A percentile compares a stretch with the other conserved stretches of the same genome.
These are phyloP conservation scores for Neofelis nebulosa DNA, from an alignment of 2,113 vertebrate species.

Conservation along the genomic window DNA sequence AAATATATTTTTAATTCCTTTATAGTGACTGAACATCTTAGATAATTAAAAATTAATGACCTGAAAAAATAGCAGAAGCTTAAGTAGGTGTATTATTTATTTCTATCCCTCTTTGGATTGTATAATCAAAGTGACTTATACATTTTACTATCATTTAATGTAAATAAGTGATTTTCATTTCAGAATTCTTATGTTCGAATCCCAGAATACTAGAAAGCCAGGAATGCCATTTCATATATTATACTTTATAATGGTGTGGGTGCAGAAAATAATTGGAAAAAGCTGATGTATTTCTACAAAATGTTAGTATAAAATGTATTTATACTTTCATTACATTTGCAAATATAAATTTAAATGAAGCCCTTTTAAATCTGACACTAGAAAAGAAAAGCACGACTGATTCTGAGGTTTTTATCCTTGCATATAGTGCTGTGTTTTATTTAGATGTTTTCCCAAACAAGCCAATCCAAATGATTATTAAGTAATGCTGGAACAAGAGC, in stretches of 20 bases:
- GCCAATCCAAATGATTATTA: neutral
- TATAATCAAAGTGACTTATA: neutral
- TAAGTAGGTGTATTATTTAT: neutral
- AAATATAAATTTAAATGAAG: neutral
- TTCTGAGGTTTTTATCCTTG: neutral
- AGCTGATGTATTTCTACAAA: neutral
- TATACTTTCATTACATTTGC: neutral
- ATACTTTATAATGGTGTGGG: neutral
- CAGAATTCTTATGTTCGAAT: neutral
- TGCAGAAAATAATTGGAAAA: neutral
- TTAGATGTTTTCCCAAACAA: neutral
- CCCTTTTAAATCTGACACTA: neutral
- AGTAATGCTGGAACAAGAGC: neutral
- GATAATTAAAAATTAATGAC: constrained; percentile 39
- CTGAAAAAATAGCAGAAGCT: constrained; percentile 5
- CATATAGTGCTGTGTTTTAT: neutral
- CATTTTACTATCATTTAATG: neutral
- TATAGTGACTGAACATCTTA: neutral
- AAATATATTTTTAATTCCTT: neutral
- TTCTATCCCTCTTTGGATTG: neutral
- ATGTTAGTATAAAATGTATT: neutral
- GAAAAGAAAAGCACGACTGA: neutral
- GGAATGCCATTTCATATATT: too few relatives aligned
- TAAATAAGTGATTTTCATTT: neutral
- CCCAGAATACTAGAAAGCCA: neutral